These are phyloP conservation scores for Operophtera brumata DNA, from an alignment of 2,888 invertebrate genomes.

Conservation along the genomic window DNA sequence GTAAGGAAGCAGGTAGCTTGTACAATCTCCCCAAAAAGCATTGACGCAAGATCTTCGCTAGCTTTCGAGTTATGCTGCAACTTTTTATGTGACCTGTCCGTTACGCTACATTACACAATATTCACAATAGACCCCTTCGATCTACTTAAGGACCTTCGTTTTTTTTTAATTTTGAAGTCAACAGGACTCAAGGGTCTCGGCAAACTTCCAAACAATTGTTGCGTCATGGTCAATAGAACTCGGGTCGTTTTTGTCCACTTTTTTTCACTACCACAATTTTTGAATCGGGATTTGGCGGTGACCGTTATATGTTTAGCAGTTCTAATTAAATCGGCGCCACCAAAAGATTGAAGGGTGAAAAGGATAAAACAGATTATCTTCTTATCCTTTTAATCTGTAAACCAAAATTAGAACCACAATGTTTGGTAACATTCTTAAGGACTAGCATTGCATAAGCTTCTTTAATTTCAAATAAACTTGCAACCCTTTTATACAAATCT, in stretches of 20 bases:
- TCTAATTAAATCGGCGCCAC: slow-evolving; percentile 53
- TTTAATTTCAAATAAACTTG: background rate
- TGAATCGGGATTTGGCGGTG: slow-evolving; percentile 34
- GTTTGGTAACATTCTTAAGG: background rate
- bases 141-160: slow-evolving; percentile 66
- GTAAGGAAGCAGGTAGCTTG: slow-evolving; percentile 73
- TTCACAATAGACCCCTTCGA: slow-evolving; percentile 74
- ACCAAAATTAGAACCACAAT: slow-evolving; percentile 5
- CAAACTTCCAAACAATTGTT: slow-evolving; percentile 78
- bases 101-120: slow-evolving; percentile 77
- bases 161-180: slow-evolving; percentile 73
- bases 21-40: slow-evolving; percentile 43
- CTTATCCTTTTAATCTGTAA: slow-evolving; percentile 22
- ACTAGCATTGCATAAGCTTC: background rate
- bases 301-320: slow-evolving; percentile 58
- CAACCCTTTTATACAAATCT: background rate
- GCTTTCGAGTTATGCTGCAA: slow-evolving; percentile 32
- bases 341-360: slow-evolving; percentile 48
- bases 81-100: slow-evolving; percentile 54
- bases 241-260: slow-evolving; percentile 61
- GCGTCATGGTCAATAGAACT: slow-evolving; percentile 77
- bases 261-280: slow-evolving; percentile 54
- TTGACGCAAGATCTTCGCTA: background rate
- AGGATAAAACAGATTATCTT: slow-evolving; percentile 49
- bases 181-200: slow-evolving; percentile 73